These are phyloP conservation scores for Agelastica alni DNA, from an alignment of 2,888 invertebrate species.

Conservation along the genomic window DNA sequence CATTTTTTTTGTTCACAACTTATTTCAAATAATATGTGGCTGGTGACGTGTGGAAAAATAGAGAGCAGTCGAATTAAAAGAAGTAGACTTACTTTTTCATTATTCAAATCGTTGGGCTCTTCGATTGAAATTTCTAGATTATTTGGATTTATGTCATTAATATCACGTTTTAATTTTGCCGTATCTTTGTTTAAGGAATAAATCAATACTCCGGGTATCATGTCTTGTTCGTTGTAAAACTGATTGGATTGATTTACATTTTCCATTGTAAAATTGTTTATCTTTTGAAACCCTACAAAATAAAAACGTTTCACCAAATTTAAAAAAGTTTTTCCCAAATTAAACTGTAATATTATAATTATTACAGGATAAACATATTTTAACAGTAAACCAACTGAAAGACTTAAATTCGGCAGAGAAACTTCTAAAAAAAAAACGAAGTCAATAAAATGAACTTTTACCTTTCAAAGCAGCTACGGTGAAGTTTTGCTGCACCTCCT, in stretches of 20 bases:
- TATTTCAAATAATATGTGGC: too few species aligned
- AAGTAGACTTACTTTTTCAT: conserved; percentile 6
- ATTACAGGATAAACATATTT: too few species aligned
- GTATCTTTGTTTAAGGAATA: conserved; percentile 29
- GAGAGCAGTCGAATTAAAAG: neutral
- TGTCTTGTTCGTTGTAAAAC: conserved; percentile 11
- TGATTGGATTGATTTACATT: neutral
- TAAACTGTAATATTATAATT: too few species aligned
- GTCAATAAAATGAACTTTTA: too few species aligned
- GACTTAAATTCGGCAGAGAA: too few species aligned
- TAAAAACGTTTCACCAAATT: too few species aligned
- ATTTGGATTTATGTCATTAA: conserved; percentile 4
- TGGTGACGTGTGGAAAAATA: neutral
- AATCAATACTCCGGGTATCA: conserved; percentile 38
- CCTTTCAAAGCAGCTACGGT: too few species aligned
- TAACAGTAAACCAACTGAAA: too few species aligned
- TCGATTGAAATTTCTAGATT: conserved; percentile 6
- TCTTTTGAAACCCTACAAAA: neutral
- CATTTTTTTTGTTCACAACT: too few species aligned
- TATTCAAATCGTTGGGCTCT: neutral
- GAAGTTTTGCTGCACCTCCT: too few species aligned
- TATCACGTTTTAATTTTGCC: conserved; percentile 22
- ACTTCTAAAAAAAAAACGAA: too few species aligned
- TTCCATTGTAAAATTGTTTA: neutral
- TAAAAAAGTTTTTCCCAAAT: too few species aligned